Conservation (phyloP, 2,888 invertebrate species). For the Trichacis sp. region DNA sequence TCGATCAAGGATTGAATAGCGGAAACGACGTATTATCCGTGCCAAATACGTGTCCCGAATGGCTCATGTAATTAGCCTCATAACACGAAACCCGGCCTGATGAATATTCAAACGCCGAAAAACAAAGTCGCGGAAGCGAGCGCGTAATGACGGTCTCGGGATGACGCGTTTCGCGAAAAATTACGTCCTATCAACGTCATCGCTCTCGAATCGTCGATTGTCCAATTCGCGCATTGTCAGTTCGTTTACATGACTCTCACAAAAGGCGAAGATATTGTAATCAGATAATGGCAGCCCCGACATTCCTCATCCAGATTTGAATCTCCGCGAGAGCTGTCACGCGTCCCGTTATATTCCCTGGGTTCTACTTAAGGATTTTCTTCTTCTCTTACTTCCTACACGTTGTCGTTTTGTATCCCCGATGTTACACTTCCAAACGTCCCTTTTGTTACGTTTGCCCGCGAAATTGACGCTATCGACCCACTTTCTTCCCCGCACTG, state of each 20-base stretch:
- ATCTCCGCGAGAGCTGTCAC: constrained; percentile 47
- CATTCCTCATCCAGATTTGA: constrained; percentile 51
- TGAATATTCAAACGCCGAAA: not conserved
- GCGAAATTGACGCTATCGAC: not conserved
- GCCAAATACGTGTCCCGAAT: not conserved
- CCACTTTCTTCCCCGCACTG: too few relatives aligned
- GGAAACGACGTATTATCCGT: too few relatives aligned
- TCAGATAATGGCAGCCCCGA: constrained; percentile 45
- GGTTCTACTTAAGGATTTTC: constrained; percentile 41
- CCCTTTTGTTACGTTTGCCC: not conserved
- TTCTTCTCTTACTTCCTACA: constrained; percentile 39
- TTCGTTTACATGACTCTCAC: constrained; percentile 44
- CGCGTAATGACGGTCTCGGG: too few relatives aligned
- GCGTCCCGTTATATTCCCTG: constrained; percentile 44
- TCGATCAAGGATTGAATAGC: too few relatives aligned
- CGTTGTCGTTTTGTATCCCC: constrained; percentile 29
- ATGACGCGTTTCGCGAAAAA: too few relatives aligned
- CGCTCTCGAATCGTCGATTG: constrained; percentile 5
- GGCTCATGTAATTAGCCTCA: not conserved
- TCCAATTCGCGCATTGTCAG: constrained; percentile 34
- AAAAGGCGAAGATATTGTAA: constrained; percentile 42
- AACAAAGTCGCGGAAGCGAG: not conserved
- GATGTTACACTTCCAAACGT: constrained; percentile 16
- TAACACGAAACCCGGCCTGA: not conserved
- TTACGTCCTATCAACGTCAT: constrained; percentile 30